Evolutionary conservation across 2,113 vertebrate species (phyloP), one percentile per base, ranked within the genome.

Genomic region (Apistogramma diplotaenia): DNA sequence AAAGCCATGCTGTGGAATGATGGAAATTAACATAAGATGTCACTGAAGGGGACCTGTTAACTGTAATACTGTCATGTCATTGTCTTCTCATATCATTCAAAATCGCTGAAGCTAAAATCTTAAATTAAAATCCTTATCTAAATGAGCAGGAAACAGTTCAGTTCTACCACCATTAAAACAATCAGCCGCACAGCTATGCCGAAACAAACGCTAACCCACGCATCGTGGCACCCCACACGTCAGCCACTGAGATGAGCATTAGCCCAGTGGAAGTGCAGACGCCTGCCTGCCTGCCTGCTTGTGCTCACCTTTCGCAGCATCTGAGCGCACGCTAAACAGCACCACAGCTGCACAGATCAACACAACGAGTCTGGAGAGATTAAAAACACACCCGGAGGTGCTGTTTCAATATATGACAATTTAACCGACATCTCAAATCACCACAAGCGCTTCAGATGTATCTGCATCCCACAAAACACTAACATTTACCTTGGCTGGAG

Each of bases 301-400:
- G 55, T 10, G 4, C 92, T 93, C 85, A 94, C 94, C 91, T 86
- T 40, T 78, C 5, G 60, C 83, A 72, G 79, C 78, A 37, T 74
- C 65, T 65, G 85, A 80, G 72, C 67, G 58, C 67, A 35, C 23
- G 78, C 83, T n/a, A 19, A 84, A 79, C 13, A 27, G 43, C 74
- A 84, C 2, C 10, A 84, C 67, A 79, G 81, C 76, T 75, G 79
- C 81, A 75, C 74, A 84, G 81, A 83, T 71, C 16, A 40, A 76
- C 29, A 67, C 73, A 46, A 71, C 19, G 51, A 77, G 79, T 62
- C 93, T 94, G 85, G 51, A 65, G 55, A 29, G 55, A 29, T 51
- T 46, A 65, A 54, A 78, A 62, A 75, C 8, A 54, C 21, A 53
- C 5, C 18, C 12, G 19, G 21, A 25, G 46, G 7, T 5, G 6